Percentiles rank a stretch among this genome's conserved stretches.
These are phyloP conservation scores for Bovichtus variegatus DNA, from an alignment of 2,797 vertebrate genomes.

Conservation along the genomic window DNA sequence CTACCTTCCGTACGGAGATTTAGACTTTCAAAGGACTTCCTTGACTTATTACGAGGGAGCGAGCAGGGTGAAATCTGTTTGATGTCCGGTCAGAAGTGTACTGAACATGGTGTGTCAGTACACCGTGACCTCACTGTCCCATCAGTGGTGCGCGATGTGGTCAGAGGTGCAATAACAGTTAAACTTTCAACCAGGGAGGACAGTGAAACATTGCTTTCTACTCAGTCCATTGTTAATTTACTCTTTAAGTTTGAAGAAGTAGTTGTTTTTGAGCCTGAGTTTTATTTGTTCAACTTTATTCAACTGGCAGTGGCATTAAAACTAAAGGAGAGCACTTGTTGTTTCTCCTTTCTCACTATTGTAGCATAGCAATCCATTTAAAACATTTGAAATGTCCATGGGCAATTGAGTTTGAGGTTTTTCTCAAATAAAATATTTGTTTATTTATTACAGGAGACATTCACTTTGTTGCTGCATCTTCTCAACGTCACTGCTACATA, in stretches of 20 bases:
- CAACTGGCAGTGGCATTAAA: constrained; percentile 20
- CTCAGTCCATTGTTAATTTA: not conserved
- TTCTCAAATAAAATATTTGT: not conserved
- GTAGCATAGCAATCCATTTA: not conserved
- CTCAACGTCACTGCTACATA: not conserved
- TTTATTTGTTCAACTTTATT: constrained; percentile 8
- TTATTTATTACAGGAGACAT: not conserved
- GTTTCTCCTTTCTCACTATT: not conserved
- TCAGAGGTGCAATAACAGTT: not conserved
- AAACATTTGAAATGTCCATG: no score
- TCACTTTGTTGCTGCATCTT: not conserved
- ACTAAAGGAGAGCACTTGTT: not conserved
- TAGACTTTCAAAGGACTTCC: no score
- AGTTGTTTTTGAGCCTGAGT: not conserved
- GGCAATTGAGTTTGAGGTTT: not conserved
- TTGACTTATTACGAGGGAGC: no score
- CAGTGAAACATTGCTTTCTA: not conserved
- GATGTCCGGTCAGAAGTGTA: not conserved
- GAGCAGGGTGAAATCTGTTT: no score
- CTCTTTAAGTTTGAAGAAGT: no score
- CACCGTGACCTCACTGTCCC: not conserved
- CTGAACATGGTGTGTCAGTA: not conserved
- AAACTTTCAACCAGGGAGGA: not conserved
- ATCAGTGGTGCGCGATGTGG: no score
- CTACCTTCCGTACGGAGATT: no score